These are phyloP conservation scores for Pterostichus niger DNA, from an alignment of 2,888 invertebrate species.

Conservation along the genomic window DNA sequence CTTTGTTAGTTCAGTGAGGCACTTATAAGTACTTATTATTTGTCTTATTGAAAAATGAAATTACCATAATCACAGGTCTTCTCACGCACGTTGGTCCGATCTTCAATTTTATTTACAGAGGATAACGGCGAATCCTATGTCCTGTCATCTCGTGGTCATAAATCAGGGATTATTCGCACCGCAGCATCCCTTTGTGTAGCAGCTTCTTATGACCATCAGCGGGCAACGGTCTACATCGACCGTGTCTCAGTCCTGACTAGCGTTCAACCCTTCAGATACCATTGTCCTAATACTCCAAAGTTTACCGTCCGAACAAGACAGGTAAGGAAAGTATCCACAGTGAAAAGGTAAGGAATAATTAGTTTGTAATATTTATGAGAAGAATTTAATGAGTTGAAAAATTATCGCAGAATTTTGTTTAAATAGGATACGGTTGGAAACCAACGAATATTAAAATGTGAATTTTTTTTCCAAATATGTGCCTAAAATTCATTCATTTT, in stretches of 20 bases:
- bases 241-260: neutral
- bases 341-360: neutral
- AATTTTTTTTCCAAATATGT: too few species aligned
- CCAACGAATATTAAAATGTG: too few species aligned
- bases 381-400: too few species aligned
- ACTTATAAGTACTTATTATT: too few species aligned
- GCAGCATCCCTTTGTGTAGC: slow-evolving; percentile 46
- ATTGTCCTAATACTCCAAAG: neutral
- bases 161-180: slow-evolving; percentile 56
- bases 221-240: slow-evolving; percentile 41
- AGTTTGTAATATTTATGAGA: too few species aligned
- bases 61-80: neutral
- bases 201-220: slow-evolving; percentile 42
- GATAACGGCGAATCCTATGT: slow-evolving; percentile 50
- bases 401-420: too few species aligned
- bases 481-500: too few species aligned
- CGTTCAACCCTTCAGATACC: slow-evolving; percentile 10
- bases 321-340: neutral
- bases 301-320: neutral
- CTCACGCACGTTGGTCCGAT: neutral
- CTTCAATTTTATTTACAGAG: slow-evolving; percentile 47
- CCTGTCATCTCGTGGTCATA: slow-evolving; percentile 60
- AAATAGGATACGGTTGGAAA: too few species aligned
- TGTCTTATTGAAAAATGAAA: too few species aligned
- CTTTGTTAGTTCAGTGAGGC: too few species aligned